Evolutionary conservation across 2,797 vertebrate species (phyloP).

Genomic region (Amblyopsis hoosieri): DNA sequence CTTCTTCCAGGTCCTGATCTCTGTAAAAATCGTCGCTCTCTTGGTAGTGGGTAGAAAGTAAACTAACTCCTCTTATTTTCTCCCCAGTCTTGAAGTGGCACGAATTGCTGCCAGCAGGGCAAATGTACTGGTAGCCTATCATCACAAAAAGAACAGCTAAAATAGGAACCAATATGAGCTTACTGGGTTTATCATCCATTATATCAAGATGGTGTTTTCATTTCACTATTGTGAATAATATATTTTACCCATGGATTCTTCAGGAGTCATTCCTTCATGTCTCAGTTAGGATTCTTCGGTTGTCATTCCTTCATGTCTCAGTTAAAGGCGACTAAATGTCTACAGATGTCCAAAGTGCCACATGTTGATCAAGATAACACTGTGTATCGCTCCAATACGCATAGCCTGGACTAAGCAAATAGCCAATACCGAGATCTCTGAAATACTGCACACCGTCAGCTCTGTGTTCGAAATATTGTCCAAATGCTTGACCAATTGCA

Average conservation of each 20-base stretch:
- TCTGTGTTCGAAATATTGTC: conserved; percentile 40
- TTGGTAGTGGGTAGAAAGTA: conserved; percentile 66
- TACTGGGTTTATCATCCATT: conserved; percentile 94
- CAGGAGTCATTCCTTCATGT: conserved; percentile 48
- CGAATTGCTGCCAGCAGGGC: conserved; percentile 86
- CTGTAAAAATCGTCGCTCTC: conserved; percentile 76
- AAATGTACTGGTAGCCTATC: conserved; percentile 94
- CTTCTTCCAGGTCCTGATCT: conserved; percentile 80
- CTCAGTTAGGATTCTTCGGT: conserved; percentile 33
- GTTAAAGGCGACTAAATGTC: conserved; percentile 25
- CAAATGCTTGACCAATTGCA: conserved; percentile 33
- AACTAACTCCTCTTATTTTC: conserved; percentile 71
- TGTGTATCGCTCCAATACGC: conserved; percentile 13
- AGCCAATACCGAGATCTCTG: conserved; percentile 30
- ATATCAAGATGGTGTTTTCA: conserved; percentile 75
- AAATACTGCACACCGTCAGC: conserved; percentile 32
- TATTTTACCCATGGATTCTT: conserved; percentile 40
- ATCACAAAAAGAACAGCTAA: conserved; percentile 91
- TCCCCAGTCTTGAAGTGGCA: conserved; percentile 83
- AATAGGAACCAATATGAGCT: conserved; percentile 91
- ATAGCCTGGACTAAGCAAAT: conserved; percentile 20
- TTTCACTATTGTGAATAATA: conserved; percentile 73
- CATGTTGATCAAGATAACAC: conserved; percentile 60
- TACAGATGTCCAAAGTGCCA: conserved; percentile 54
- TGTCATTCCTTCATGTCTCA: conserved; percentile 49